Base-by-base conservation (phyloP, 2,888 invertebrate species). In the Athetis lepigone region DNA sequence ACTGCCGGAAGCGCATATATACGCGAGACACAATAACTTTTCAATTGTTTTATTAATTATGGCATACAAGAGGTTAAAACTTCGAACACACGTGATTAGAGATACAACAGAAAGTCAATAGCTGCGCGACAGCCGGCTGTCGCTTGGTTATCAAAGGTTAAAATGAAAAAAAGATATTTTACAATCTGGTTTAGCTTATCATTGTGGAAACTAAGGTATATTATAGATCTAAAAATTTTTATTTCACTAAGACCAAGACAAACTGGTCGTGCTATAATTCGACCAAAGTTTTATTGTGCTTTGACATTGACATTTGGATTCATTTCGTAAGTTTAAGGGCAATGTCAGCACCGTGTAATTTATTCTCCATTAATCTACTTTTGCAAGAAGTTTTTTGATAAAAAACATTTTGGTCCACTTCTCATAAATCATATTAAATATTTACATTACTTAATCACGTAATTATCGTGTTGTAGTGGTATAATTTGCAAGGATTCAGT, bases 301-400 rank as follows among this genome's bases (percentile, higher is more conserved):
- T 61, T 63, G 65, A 72, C 80, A 67, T 77, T 77, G 77, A 60
- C 77, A 77, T 80, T 77, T 72, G 6, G 18, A 18, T 58, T 47
- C 2, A 51, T 76, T 62, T 65, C 37, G 36, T 76, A 80, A 79
- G 63, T 69, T 64, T 79, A 72, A 79, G 77, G 80, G 59, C 73
- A 64, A 40, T 64, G 76, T 25, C 72, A 63, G 56, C 27, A 47
- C 47, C 21, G 19, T 62, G 45, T 50, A 72, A 77, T 77, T 77
- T 80, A 77, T 59, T 60, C 49, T 66, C 58, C 51, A 77, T 72
- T 77, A 80, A 63, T 79, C 50, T 57, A 65, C 68, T 61, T 68
- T 50, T 33, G 37, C 13, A 18, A 8, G 9, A 33, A 58, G 21
- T 49, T 78, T 69, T 70, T 54, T 19, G n/a, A 51, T 62, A 33